Base-by-base conservation (phyloP, 2,888 invertebrate genomes). In the Ornithoptera alexandrae region DNA sequence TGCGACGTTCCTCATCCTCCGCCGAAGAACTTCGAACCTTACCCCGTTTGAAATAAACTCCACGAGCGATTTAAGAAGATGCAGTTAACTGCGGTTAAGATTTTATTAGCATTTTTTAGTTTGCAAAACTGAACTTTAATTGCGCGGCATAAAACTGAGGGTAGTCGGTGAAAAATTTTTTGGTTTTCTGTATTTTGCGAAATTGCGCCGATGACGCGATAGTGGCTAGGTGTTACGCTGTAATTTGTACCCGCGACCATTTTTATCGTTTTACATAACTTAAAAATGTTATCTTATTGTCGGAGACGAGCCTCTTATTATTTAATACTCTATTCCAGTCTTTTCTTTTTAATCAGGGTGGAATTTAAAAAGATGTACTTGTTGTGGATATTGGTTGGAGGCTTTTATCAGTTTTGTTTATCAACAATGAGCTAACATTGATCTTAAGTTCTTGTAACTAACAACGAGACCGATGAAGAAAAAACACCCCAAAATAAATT, bases 211-310 rank as follows among this genome's bases (percentile, higher is more conserved):
- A 67, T 67, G 46, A 46, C 2, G 18, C 36, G 70, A 70, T 70
- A 67, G 70, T 30, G 64, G 64, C 60, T 70, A 70, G 70, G 70
- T 70, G 70, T 70, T 70, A 59, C 67, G 24, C 59, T 67, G 70
- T 64, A 70, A 70, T 70, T 70, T 70, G 70, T 70, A 67, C 42
- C 30, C 46, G 61, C 64, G 70, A 60, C 56, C 63, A 42, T 60
- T 70, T 70, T 70, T 70, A 70, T 67, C 62, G 64, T 18, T 53
- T 63, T 36, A 53, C 64, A 62, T 70, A 67, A 64, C 64, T 70
- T 70, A 46, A 64, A 67, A 64, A 61, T 64, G 67, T 64, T 67
- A 70, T 70, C 67, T 65, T 24, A 62, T 60, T 64, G 67, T 67
- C 53, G 60, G 59, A 58, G n/a, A 62, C 36, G 68, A n/a, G 22